Percentiles rank a stretch among this genome's conserved stretches.
These are phyloP conservation scores for Pantherophis alleghaniensis DNA, from an alignment of 2,797 vertebrate species.

Conservation along the genomic window DNA sequence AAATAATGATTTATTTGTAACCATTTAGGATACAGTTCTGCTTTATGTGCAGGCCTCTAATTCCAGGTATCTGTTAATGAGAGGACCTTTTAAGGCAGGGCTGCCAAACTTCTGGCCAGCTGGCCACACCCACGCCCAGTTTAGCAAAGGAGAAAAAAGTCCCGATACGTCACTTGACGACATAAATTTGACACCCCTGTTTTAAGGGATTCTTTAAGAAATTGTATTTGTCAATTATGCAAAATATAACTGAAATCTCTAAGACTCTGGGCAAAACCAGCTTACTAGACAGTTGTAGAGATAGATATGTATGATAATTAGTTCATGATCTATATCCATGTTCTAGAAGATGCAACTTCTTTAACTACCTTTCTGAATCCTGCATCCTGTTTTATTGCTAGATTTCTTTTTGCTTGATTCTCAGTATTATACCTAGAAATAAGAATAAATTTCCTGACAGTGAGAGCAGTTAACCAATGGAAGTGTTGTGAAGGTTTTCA, in stretches of 20 bases:
- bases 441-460: background rate
- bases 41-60: slow-evolving; percentile 27
- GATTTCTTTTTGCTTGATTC: background rate
- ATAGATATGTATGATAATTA: background rate
- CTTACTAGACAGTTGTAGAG: background rate
- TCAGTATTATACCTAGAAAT: background rate
- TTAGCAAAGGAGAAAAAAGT: too few relatives aligned
- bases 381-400: background rate
- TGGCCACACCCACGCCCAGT: too few relatives aligned
- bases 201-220: background rate
- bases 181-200: too few relatives aligned
- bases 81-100: background rate
- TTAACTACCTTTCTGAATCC: background rate
- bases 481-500: background rate
- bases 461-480: background rate
- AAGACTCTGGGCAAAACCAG: slow-evolving; percentile 28
- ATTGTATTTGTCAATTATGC: background rate
- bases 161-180: too few relatives aligned
- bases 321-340: background rate
- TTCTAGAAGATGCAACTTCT: background rate
- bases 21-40: background rate
- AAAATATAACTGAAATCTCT: background rate
- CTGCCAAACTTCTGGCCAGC: too few relatives aligned
- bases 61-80: background rate
- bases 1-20: background rate